Evolutionary conservation across 1,140 invertebrate genomes (phyloP).

Genomic region (Drosophila pectinifera): DNA sequence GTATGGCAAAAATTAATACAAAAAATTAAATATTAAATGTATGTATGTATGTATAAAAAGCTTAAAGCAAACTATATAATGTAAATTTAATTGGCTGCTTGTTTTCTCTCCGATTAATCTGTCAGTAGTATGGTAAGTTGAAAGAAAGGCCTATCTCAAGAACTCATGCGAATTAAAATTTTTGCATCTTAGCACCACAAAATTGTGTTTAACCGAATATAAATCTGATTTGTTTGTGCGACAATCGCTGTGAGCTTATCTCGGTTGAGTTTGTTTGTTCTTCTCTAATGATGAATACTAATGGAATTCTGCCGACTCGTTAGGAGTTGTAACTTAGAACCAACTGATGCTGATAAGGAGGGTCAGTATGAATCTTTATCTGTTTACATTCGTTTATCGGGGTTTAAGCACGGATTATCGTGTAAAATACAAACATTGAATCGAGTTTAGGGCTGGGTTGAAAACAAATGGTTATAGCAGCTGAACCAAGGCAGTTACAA

Average conservation of each 20-base stretch:
- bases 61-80: conserved; percentile 81
- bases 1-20: conserved; percentile 82
- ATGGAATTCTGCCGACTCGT: conserved; percentile 59
- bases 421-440: conserved; percentile 55
- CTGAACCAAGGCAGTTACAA: conserved; percentile 79
- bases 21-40: conserved; percentile 80
- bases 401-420: conserved; percentile 29
- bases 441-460: conserved; percentile 57
- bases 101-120: conserved; percentile 39
- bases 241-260: conserved; percentile 42
- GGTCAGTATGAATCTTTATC: conserved; percentile 11
- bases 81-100: conserved; percentile 68
- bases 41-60: conserved; percentile 82
- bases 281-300: conserved; percentile 65
- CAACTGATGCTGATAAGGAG: conserved; percentile 13
- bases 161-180: conserved; percentile 54
- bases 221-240: conserved; percentile 44
- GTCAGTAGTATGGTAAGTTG: conserved; percentile 58
- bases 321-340: conserved; percentile 17
- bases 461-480: conserved; percentile 70
- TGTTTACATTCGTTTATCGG: conserved; percentile 45
- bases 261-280: conserved; percentile 40
- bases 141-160: conserved; percentile 54
- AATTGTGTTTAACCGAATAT: conserved; percentile 41
- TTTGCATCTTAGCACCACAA: conserved; percentile 56